A percentile compares a stretch with the other conserved stretches of the same genome.
Evolutionary conservation across 2,113 vertebrate genomes (phyloP).

Genomic region (Stercorarius parasiticus): DNA sequence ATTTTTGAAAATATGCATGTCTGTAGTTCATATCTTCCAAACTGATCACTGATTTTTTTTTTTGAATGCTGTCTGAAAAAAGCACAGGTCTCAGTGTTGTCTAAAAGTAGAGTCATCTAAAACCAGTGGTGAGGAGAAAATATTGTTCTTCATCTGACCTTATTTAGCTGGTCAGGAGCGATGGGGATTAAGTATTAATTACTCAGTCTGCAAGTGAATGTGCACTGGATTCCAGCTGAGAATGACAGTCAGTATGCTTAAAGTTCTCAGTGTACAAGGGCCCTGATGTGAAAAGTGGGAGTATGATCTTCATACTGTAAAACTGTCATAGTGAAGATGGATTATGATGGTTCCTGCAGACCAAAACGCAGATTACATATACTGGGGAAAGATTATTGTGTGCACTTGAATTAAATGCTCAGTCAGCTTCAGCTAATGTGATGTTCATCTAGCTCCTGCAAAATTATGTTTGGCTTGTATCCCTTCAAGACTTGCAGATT

Average conservation of each 20-base stretch:
- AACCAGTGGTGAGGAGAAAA: not conserved
- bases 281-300: not conserved
- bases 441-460: not conserved
- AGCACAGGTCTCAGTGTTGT: not conserved
- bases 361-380: not conserved
- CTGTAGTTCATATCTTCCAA: not conserved
- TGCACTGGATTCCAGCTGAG: constrained; percentile 1
- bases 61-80: not conserved
- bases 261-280: not conserved
- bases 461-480: not conserved
- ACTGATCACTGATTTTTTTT: not conserved
- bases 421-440: constrained; percentile 10
- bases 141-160: not conserved
- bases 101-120: not conserved
- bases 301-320: not conserved
- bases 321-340: not conserved
- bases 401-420: constrained; percentile 26
- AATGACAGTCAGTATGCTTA: not conserved
- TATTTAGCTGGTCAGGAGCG: not conserved
- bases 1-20: not conserved
- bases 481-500: not conserved
- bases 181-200: not conserved
- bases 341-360: not conserved
- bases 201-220: not conserved
- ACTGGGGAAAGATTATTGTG: not conserved